Base-by-base conservation (phyloP, 2,888 invertebrate species). In the Clistopyga incitator region DNA sequence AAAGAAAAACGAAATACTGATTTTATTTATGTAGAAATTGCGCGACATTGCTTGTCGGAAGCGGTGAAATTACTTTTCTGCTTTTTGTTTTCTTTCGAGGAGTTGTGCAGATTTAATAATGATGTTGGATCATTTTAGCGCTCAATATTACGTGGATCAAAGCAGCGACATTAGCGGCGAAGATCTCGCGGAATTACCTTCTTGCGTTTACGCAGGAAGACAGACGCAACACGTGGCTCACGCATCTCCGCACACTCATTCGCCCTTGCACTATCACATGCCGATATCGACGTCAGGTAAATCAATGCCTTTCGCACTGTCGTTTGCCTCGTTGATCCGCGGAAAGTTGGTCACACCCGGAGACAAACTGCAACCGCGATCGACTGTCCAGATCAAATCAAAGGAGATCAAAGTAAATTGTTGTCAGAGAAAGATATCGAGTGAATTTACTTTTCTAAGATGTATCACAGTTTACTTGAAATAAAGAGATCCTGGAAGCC, bases 121-220 rank as follows among this genome's bases (percentile, higher is more conserved):
- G 47, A 65, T 25, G 45, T 67, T n/a, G 6, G 25, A 79, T 52
- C 64, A 65, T 68, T 54, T 75, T 87, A 92, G 92, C 84, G 88
- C 89, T 50, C 92, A 92, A 76, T 93, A 92, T 79, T 93, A 92
- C 81, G 89, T 92, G 47, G 92, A 91, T 0, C 90, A 91, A 3
- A 91, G 88, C 78, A 90, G 88, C 61, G 95, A 95, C 85, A 92
- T 95, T 61, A 95, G 94, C 78, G 95, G 95, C 93, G 95, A 96
- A 90, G 93, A 95, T 89, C 95, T 96, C 15, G 94, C 95, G 4
- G 97, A 97, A 88, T 94, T 97, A 87, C 97, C 97, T 0, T 97
- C 97, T 54, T 97, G 97, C 92, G 96, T 97, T 79, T 97, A 97
- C 92, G 97, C 95, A 93, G 87, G 95, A 93, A 87, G 96, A 94